Conservation (phyloP, 1,140 invertebrate genomes). For the Psix sp. region DNA sequence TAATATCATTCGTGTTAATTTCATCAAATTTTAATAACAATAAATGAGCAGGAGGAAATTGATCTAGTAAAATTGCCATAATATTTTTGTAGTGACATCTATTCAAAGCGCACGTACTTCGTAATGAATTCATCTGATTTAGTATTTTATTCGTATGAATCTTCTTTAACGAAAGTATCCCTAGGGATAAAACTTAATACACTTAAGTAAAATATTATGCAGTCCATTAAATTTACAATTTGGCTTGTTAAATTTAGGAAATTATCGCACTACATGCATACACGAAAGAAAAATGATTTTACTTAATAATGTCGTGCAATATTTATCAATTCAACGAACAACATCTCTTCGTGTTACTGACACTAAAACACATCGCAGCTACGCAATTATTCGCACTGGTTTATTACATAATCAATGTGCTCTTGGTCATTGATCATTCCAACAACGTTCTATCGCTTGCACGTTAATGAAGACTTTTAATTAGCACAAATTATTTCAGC, state of each 20-base stretch:
- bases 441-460: not conserved
- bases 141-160: conserved; percentile 25
- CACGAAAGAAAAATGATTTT: conserved; percentile 24
- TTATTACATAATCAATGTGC: conserved; percentile 27
- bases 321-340: conserved; percentile 28
- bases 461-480: conserved; percentile 25
- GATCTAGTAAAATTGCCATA: no score
- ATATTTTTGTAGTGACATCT: not conserved
- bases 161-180: conserved; percentile 28
- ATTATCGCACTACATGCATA: conserved; percentile 25
- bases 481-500: conserved; percentile 12
- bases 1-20: no score
- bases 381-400: conserved; percentile 24
- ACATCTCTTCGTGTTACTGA: conserved; percentile 25
- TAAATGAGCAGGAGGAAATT: no score
- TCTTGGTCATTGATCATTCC: conserved; percentile 3
- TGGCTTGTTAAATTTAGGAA: conserved; percentile 26
- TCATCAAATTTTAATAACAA: no score
- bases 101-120: conserved; percentile 10
- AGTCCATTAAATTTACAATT: conserved; percentile 45
- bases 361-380: conserved; percentile 15
- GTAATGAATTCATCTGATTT: conserved; percentile 6
- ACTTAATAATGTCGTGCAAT: conserved; percentile 28
- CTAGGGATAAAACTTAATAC: conserved; percentile 28
- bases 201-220: conserved; percentile 50